Base-by-base conservation (phyloP, 2,113 vertebrate species). In the Ramphastos sulfuratus region DNA sequence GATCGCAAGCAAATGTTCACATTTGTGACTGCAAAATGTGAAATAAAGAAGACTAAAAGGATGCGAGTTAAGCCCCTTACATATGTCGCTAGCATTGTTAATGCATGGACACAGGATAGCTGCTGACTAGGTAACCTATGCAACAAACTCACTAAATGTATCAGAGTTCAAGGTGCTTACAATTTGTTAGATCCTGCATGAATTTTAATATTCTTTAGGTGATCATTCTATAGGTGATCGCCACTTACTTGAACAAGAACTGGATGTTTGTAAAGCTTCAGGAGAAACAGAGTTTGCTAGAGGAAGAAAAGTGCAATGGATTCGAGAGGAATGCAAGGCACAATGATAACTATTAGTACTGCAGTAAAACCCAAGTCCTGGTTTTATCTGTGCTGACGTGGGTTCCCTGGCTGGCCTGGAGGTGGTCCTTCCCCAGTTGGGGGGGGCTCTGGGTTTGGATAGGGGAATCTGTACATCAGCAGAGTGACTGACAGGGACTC, bases 41-140 rank as follows among this genome's bases (percentile, higher is more conserved):
- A 80, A 73, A 79, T n/a, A 39, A 81, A 28, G 12, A 83, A 35
- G 9, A 20, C 30, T 33, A 13, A 15, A 21, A 7, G 9, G 5
- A 5, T 12, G 5, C 31, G 13, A 12, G 17, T 28, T 55, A 42
- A 31, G 56, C 28, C n/a, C 31, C 69, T 66, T 37, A 42, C 31
- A 5, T 14, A 16, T 6, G 2, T 31, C 12, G 5, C 48, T 78
- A 0, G 0, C 13, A 4, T 63, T 9, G 31, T 12, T 19, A 12
- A 37, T 8, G 16, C 42, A 31, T 3, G 2, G 28, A 19, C 5
- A 24, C 3, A 3, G 21, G 24, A 21, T 2, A 52, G 52, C 56
- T 71, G 50, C 6, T 13, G 23, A 14, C 15, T 76, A 28, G 18
- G 20, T 7, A 50, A 35, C 67, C 56, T 54, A 55, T n/a, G 19